phyloP scores from a whole-genome alignment of 2,797 vertebrate genomes.

The Esox lucius region DNA sequence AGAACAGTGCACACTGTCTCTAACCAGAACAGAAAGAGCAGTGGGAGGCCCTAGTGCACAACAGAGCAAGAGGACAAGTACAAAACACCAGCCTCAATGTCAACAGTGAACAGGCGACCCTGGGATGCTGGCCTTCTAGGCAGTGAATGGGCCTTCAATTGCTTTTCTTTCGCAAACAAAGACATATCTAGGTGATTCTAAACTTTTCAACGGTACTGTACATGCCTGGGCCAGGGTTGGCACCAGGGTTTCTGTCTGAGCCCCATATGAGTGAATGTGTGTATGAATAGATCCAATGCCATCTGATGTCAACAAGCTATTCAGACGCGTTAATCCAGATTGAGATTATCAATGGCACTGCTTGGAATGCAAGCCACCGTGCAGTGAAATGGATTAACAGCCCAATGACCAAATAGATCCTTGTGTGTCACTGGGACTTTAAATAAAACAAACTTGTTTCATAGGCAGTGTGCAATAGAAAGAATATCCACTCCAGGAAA shows the following conservation, averaged over 20 bases:
- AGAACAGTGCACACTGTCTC: no score
- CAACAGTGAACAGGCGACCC: no score
- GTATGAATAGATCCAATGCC: conserved; percentile 70
- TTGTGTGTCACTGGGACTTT: background rate
- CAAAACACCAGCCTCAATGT: no score
- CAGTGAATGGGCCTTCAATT: no score
- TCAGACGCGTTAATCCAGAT: conserved; percentile 66
- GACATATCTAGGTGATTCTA: no score
- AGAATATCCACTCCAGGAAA: background rate
- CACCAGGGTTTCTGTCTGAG: conserved; percentile 59
- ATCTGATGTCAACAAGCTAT: conserved; percentile 79
- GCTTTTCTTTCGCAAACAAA: no score
- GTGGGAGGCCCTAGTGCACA: no score
- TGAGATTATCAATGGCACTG: background rate
- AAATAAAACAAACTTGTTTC: background rate
- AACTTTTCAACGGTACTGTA: no score
- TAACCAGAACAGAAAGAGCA: no score
- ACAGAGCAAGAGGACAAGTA: no score
- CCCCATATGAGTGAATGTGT: conserved; percentile 47
- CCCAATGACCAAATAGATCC: background rate
- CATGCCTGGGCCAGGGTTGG: no score
- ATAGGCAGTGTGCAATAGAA: background rate
- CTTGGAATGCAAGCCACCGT: background rate
- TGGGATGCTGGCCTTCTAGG: no score
- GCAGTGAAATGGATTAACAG: background rate